These are phyloP conservation scores for Podarcis muralis DNA, from an alignment of 2,113 vertebrate species.

Conservation along the genomic window DNA sequence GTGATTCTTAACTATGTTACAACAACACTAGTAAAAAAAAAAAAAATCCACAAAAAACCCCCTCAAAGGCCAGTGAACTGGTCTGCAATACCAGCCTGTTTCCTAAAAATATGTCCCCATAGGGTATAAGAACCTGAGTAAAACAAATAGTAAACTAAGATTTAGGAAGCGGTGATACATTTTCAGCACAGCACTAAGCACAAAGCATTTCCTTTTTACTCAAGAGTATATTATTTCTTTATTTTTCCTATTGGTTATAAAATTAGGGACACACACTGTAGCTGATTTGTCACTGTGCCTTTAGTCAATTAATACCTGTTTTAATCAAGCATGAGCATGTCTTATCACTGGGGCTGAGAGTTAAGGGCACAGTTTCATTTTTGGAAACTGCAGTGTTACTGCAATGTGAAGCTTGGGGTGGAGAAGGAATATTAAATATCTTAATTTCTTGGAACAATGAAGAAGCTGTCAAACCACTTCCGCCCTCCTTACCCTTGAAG, in stretches of 20 bases:
- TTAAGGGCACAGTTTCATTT: not conserved
- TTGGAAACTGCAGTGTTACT: not conserved
- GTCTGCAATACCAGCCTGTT: not conserved
- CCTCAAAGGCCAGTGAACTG: not conserved
- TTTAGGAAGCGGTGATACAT: not conserved
- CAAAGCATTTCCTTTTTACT: too few species aligned
- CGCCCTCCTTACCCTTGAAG: not conserved
- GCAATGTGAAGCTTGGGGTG: too few species aligned
- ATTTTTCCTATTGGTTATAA: not conserved
- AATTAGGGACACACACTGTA: not conserved
- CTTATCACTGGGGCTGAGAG: not conserved
- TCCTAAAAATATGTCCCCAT: not conserved
- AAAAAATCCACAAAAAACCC: not conserved
- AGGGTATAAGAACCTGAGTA: not conserved
- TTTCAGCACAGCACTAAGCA: not conserved
- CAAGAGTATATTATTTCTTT: not conserved
- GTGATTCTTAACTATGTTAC: not conserved
- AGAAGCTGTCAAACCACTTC: not conserved
- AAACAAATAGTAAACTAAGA: not conserved
- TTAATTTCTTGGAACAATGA: not conserved
- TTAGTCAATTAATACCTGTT: not conserved
- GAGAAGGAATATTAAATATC: not conserved
- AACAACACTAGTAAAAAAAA: constrained; percentile 3
- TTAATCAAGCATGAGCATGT: not conserved
- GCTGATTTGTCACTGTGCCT: not conserved